Conservation (phyloP, 2,113 vertebrate species). For the Baryphthengus martii region DNA sequence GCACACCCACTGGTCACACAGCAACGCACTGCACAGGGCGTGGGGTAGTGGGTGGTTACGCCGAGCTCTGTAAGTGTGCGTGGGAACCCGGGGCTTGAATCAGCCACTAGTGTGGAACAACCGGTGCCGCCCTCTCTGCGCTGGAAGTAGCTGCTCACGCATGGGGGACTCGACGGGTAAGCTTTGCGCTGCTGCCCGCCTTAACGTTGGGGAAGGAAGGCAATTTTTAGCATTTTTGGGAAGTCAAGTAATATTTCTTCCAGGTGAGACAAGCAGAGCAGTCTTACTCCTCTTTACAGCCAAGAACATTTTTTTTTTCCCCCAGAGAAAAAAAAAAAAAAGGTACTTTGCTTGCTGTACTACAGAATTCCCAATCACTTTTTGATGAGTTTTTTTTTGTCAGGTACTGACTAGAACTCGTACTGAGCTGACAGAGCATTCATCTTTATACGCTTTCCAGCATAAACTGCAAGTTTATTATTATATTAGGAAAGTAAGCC, state of each 20-base stretch:
- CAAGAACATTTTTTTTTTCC: not conserved
- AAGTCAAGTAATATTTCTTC: not conserved
- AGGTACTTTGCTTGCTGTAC: not conserved
- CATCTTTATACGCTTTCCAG: not conserved
- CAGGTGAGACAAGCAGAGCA: not conserved
- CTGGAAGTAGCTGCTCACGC: not conserved
- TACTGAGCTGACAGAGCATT: not conserved
- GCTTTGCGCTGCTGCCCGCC: not conserved
- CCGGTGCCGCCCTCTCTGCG: not conserved
- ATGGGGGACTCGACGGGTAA: not conserved
- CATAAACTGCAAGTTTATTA: not conserved
- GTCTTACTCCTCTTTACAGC: not conserved
- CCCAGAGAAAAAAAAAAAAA: not conserved
- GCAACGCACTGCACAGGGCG: not conserved
- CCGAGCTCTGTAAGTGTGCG: too few species aligned
- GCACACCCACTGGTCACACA: rapidly evolving
- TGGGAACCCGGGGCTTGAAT: not conserved
- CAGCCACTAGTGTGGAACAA: not conserved
- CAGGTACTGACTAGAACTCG: not conserved
- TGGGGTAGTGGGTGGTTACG: too few species aligned
- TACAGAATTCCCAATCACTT: not conserved
- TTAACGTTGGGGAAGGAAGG: not conserved
- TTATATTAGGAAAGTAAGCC: not conserved
- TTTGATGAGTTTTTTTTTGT: not conserved
- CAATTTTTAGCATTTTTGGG: not conserved